Percentiles rank a stretch among this genome's conserved stretches.
phyloP scores from a whole-genome alignment of 2,113 vertebrate genomes.

The Lagopus leucura region DNA sequence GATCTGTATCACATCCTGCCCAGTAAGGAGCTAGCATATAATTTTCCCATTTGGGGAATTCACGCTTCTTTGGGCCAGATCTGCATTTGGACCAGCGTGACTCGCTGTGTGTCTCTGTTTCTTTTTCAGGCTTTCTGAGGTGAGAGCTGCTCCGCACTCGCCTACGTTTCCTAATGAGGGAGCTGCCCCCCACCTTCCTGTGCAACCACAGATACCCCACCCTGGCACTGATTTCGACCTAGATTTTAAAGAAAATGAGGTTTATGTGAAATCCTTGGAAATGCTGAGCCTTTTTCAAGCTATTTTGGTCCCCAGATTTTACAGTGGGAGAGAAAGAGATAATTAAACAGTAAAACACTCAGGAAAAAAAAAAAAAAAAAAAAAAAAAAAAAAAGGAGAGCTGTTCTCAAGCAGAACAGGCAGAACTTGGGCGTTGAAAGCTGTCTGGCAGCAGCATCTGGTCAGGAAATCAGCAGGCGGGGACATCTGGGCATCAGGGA shows the following conservation, averaged over 20 bases:
- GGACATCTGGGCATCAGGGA: not conserved
- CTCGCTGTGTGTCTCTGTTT: rapidly evolving
- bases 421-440: not conserved
- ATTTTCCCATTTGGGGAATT: not conserved
- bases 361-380: not conserved
- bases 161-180: not conserved
- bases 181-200: rapidly evolving
- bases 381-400: not conserved
- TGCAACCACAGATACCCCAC: not conserved
- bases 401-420: not conserved
- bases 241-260: not conserved
- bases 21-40: not conserved
- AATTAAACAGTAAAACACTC: not conserved
- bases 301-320: not conserved
- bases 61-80: not conserved
- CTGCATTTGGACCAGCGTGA: not conserved
- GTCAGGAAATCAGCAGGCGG: not conserved
- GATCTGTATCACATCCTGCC: not conserved
- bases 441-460: not conserved
- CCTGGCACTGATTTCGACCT: not conserved
- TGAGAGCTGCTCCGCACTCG: not conserved
- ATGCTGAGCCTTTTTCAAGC: not conserved
- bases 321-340: not conserved
- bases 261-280: not conserved
- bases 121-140: rapidly evolving